These are phyloP conservation scores for Drosophila burlai DNA, from an alignment of 1,140 invertebrate species.

Conservation along the genomic window DNA sequence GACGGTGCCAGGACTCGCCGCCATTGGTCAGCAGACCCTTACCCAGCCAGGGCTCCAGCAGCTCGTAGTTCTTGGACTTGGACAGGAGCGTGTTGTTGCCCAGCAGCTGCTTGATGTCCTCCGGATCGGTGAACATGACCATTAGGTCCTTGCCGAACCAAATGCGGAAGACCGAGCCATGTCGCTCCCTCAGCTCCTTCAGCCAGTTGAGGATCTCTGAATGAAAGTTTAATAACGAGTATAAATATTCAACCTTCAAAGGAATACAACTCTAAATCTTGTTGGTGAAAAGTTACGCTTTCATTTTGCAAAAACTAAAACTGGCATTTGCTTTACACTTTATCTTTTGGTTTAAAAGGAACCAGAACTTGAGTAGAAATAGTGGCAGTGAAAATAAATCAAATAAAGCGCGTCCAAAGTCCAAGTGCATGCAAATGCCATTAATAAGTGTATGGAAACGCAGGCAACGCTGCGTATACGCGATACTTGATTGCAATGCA, in stretches of 20 bases:
- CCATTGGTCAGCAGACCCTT: conserved; percentile 88
- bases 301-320: neutral
- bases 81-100: conserved; percentile 88
- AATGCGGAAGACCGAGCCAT: conserved; percentile 77
- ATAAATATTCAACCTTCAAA: neutral
- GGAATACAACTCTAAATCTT: neutral
- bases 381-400: too few relatives aligned
- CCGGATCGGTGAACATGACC: conserved; percentile 75
- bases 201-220: conserved; percentile 64
- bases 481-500: conserved; percentile 1
- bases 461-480: conserved; percentile 25
- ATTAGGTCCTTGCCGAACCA: conserved; percentile 82
- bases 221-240: neutral
- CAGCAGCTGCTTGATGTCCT: conserved; percentile 86
- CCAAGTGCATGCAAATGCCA: neutral
- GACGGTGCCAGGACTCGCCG: conserved; percentile 91
- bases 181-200: conserved; percentile 55
- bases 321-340: neutral
- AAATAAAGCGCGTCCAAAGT: neutral
- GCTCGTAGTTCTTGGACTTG: conserved; percentile 85
- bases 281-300: neutral
- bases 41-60: conserved; percentile 89
- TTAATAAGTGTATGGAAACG: neutral
- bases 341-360: neutral
- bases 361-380: neutral